These are phyloP conservation scores for Belgica antarctica DNA, from an alignment of 2,888 invertebrate genomes.

Conservation along the genomic window DNA sequence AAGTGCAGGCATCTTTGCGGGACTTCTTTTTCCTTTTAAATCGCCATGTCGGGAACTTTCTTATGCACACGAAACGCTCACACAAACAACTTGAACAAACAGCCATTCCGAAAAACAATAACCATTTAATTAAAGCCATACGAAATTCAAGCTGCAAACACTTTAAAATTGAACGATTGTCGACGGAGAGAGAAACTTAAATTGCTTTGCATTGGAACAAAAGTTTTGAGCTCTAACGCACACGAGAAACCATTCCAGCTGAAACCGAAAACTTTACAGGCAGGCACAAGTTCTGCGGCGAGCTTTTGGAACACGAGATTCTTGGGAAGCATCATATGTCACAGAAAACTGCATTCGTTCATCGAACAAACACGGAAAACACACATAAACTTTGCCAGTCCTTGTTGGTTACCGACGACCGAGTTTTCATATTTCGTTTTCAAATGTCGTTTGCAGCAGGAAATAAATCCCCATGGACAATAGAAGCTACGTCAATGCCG, in stretches of 20 bases:
- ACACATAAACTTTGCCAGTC: no score
- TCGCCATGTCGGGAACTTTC: no score
- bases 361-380: no score
- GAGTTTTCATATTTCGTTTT: no score
- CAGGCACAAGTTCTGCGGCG: no score
- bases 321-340: no score
- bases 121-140: no score
- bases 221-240: neutral
- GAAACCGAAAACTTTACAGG: no score
- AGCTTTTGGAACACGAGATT: no score
- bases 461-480: constrained; percentile 29
- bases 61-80: neutral
- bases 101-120: constrained; percentile 13
- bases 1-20: neutral
- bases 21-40: neutral
- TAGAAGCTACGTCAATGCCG: constrained; percentile 32
- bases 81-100: neutral
- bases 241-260: neutral
- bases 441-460: constrained; percentile 15
- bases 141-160: neutral
- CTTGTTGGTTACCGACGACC: no score
- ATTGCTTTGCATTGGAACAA: neutral
- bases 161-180: neutral
- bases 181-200: neutral
- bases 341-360: no score